Base-by-base conservation (phyloP, 2,888 invertebrate genomes). In the Prosopocoilus inquinatus region DNA sequence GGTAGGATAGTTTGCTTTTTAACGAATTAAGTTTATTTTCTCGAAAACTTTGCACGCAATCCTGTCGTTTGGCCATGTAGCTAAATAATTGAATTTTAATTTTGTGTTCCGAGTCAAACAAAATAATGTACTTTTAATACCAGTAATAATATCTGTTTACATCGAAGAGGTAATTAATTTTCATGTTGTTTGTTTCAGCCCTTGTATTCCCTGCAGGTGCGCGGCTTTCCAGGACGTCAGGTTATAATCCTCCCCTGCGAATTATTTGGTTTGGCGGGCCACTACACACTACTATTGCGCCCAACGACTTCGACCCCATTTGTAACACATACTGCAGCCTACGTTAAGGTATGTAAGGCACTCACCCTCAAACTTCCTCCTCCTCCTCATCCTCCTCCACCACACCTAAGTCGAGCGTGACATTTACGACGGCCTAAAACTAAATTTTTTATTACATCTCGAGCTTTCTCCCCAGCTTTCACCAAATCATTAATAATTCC, bases 201-300 rank as follows among this genome's bases (percentile, higher is more conserved):
- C 55, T 77, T 92, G 49, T 90, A 90, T 77, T 86, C 87, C 2
- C 90, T 91, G 74, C 89, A 90, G 77, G 84, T 91, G 45, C 78
- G 81, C n/a, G 87, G 87, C 32, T 80, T 89, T 75, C 87, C 90
- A 15, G 84, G 85, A n/a, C 82, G 85, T 33, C 83, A 85, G 39
- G 81, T 85, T 12, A 79, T 91, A 69, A 83, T 82, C 2, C 78
- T 92, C 20, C 82, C 87, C 33, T 92, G 92, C 69, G 89, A 91
- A 70, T 81, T 90, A 35, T 92, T 92, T 67, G 92, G 92, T 1
- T 81, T 91, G 61, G 90, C 91, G 0, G 92, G 92, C 0, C 89
- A 89, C 75, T 92, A 92, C 72, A 87, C 89, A 0, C 79, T 92
- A 4, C 84, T 87, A 48, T 73, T 92, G 54, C 80, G 88, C 35